A percentile compares a stretch with the other conserved stretches of the same genome.
Conservation (phyloP, 2,797 vertebrate genomes). For the Scleropages formosus region DNA sequence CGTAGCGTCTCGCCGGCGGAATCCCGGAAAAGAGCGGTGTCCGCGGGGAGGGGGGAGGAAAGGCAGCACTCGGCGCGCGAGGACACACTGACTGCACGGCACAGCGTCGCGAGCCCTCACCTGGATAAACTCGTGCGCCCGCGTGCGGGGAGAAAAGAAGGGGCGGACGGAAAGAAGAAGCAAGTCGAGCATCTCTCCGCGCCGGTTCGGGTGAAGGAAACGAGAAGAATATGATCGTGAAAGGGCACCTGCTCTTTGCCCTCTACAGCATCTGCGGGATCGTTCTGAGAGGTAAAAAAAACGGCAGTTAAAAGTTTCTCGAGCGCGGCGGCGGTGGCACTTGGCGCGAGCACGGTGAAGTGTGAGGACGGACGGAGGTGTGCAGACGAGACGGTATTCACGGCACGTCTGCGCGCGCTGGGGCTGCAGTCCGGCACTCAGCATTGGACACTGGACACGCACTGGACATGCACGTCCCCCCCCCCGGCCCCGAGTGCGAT, state of each 20-base stretch:
- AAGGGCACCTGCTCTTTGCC: slow-evolving; percentile 51
- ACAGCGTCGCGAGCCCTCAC: slow-evolving; percentile 35
- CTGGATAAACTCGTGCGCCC: slow-evolving; percentile 48
- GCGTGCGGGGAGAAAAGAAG: too few species aligned
- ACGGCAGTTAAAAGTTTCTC: too few species aligned
- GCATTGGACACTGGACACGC: not conserved
- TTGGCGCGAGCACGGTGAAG: slow-evolving; percentile 20
- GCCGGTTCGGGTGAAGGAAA: slow-evolving; percentile 38
- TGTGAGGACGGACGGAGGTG: not conserved
- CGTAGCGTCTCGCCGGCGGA: slow-evolving; percentile 10
- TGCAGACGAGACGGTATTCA: slow-evolving; percentile 2
- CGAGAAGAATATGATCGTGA: slow-evolving; percentile 54
- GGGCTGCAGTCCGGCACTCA: not conserved
- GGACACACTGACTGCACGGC: too few species aligned
- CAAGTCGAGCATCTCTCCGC: slow-evolving; percentile 32
- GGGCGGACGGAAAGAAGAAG: not conserved
- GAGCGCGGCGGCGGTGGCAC: too few species aligned
- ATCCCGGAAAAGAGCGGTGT: slow-evolving; percentile 24
- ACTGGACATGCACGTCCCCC: not conserved
- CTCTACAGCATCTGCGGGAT: slow-evolving; percentile 58
- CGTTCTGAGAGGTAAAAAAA: slow-evolving; percentile 45
- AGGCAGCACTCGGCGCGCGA: slow-evolving; percentile 11
- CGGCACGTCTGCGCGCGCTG: slow-evolving; percentile 25
- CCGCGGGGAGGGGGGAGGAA: slow-evolving; percentile 11
- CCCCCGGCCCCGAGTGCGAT: too few species aligned